phyloP scores from a whole-genome alignment of 2,797 vertebrate species.

The Myotis vivesi region DNA sequence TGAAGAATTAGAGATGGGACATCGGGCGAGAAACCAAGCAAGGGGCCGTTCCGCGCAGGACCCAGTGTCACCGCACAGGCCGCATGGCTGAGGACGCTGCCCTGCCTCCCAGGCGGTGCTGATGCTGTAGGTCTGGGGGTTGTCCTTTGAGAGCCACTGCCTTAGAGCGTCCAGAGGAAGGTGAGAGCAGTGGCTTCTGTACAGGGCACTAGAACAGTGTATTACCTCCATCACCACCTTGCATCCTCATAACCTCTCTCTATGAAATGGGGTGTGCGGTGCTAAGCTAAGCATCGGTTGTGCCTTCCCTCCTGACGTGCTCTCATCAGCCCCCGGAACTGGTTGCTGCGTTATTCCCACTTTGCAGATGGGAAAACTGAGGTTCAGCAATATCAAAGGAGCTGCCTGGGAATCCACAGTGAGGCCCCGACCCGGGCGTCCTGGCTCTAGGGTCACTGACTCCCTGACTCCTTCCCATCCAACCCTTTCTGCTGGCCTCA shows the following conservation, averaged over 20 bases:
- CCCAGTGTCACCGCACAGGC: not conserved
- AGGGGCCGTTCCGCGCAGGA: not conserved
- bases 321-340: not conserved
- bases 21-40: not conserved
- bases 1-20: not conserved
- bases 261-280: not conserved
- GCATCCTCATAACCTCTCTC: not conserved
- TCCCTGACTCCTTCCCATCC: not conserved
- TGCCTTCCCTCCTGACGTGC: accelerated
- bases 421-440: not conserved
- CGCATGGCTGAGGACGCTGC: accelerated
- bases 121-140: not conserved
- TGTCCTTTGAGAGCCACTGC: not conserved
- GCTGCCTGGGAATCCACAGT: not conserved
- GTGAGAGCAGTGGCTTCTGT: too few relatives aligned
- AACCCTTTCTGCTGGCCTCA: not conserved
- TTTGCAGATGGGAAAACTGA: too few relatives aligned
- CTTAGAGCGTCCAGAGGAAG: not conserved
- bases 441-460: not conserved
- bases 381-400: not conserved
- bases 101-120: not conserved
- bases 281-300: not conserved
- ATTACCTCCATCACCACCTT: too few relatives aligned
- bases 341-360: not conserved
- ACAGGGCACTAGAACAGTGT: not conserved